Evolutionary conservation across 2,888 invertebrate species (phyloP).

Genomic region (Pammene aurita): DNA sequence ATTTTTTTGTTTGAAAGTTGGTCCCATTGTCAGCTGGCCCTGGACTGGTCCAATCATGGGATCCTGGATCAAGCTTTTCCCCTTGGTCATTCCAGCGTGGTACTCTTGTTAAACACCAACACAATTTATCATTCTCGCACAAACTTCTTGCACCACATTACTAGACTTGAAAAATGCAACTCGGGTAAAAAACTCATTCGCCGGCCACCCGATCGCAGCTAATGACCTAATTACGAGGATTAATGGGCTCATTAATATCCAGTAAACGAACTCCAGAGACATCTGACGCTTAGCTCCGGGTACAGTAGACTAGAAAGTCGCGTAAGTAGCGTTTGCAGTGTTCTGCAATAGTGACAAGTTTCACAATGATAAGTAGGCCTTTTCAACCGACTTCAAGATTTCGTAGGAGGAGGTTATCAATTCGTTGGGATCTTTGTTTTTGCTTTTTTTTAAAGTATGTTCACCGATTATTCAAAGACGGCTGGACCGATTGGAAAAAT

Average conservation of each 20-base stretch:
- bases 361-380: no score
- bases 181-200: slow-evolving; percentile 37
- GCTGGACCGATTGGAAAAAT: no score
- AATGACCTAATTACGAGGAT: slow-evolving; percentile 82
- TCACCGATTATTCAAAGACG: no score
- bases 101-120: neutral
- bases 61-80: no score
- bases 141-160: slow-evolving; percentile 4
- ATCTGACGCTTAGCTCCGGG: slow-evolving; percentile 50
- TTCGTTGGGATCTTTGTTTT: no score
- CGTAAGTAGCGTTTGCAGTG: neutral
- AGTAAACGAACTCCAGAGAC: slow-evolving; percentile 68
- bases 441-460: no score
- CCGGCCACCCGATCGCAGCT: slow-evolving; percentile 68
- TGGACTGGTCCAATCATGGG: no score
- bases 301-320: slow-evolving; percentile 5
- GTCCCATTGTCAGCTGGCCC: no score
- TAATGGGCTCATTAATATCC: slow-evolving; percentile 79
- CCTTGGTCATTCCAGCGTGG: neutral
- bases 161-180: slow-evolving; percentile 16
- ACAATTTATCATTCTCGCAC: neutral
- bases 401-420: no score
- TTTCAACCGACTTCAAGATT: no score
- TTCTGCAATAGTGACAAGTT: no score
- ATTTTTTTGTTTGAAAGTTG: no score